A percentile compares a stretch with the other conserved stretches of the same genome.
These are phyloP conservation scores for Oligia fasciuncula DNA, from an alignment of 2,888 invertebrate genomes.

Conservation along the genomic window DNA sequence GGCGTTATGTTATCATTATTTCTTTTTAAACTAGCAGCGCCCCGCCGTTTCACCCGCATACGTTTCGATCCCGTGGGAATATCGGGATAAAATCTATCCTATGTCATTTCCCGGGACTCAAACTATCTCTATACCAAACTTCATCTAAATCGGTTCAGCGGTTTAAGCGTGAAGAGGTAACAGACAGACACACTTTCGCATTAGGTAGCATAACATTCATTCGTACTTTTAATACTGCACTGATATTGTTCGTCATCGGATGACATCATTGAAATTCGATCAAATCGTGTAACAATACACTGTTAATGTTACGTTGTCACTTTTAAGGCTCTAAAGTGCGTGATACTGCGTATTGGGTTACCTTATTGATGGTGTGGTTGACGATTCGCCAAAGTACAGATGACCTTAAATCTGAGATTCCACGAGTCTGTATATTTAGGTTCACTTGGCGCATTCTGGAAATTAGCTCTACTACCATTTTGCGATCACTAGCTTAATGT, in stretches of 20 bases:
- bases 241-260: conserved; percentile 38
- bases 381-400: not conserved
- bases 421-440: not conserved
- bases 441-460: not conserved
- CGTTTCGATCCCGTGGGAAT: no score
- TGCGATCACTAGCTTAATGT: not conserved
- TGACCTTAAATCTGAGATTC: not conserved
- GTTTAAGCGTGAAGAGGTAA: no score
- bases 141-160: no score
- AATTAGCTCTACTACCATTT: not conserved
- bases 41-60: no score
- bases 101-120: no score
- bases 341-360: conserved; percentile 21
- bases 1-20: conserved; percentile 1
- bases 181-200: no score
- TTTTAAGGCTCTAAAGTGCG: conserved; percentile 33
- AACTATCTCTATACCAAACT: no score
- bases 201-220: conserved; percentile 25
- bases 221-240: conserved; percentile 26
- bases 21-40: not conserved
- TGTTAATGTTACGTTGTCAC: conserved; percentile 19
- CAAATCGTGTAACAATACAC: conserved; percentile 45
- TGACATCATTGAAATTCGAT: conserved; percentile 58
- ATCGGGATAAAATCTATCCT: no score
- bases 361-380: not conserved